Evolutionary conservation across 2,113 vertebrate species (phyloP).

Genomic region (Engystomops pustulosus): DNA sequence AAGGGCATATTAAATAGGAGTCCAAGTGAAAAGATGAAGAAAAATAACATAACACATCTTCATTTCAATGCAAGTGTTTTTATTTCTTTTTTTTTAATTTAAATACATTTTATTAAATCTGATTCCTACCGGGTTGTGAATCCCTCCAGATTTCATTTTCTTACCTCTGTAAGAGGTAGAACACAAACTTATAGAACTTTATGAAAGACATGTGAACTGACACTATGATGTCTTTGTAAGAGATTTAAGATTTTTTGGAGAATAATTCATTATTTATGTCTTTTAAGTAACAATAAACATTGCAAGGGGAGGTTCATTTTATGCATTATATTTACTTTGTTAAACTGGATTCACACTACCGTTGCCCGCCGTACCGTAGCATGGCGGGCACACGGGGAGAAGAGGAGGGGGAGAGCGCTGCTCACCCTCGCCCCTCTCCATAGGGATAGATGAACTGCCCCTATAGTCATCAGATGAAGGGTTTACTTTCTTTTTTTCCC

Average conservation of each 20-base stretch:
- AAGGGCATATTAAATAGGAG: neutral
- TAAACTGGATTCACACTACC: too few species aligned
- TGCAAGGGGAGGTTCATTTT: too few species aligned
- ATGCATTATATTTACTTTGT: too few species aligned
- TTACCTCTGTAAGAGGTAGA: neutral
- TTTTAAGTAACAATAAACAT: neutral
- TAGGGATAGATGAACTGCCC: too few species aligned
- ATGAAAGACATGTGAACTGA: neutral
- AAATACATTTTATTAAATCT: constrained; percentile 9
- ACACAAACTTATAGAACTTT: neutral
- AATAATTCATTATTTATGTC: neutral
- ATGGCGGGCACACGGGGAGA: too few species aligned
- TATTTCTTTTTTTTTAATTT: too few species aligned
- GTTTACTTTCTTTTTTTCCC: too few species aligned
- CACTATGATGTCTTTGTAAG: neutral
- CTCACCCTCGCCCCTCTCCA: too few species aligned
- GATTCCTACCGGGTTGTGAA: neutral
- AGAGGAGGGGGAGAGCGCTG: too few species aligned
- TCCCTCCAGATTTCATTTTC: neutral
- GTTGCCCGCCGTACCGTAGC: too few species aligned
- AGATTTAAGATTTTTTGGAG: neutral
- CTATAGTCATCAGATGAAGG: too few species aligned
- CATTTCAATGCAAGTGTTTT: neutral
- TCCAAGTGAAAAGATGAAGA: neutral
- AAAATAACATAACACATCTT: neutral